Evolutionary conservation across 2,888 invertebrate species (phyloP).

Genomic region (Aphidius colemani): DNA sequence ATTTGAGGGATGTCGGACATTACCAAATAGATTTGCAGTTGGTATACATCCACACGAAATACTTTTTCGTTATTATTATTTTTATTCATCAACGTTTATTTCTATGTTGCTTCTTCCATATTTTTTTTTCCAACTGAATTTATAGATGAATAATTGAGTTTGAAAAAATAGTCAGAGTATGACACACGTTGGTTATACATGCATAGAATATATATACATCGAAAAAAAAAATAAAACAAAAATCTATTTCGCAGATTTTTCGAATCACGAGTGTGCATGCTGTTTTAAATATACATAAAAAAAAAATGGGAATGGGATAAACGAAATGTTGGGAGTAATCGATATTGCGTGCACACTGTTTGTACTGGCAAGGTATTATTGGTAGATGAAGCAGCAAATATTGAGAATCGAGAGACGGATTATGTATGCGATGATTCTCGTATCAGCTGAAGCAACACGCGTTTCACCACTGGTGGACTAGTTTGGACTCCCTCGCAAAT

Average conservation of each 20-base stretch:
- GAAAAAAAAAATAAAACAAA: neutral
- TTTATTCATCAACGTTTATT: conserved; percentile 15
- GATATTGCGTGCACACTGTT: conserved; percentile 32
- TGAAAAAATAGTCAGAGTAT: conserved; percentile 20
- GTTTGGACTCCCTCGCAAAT: conserved; percentile 14
- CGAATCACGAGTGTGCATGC: neutral
- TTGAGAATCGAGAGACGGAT: conserved; percentile 37
- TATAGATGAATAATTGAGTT: conserved; percentile 24
- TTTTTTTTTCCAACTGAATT: conserved; percentile 16
- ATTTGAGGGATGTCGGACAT: neutral
- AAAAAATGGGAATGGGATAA: conserved; percentile 4
- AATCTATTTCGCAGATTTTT: neutral
- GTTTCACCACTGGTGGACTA: conserved; percentile 17
- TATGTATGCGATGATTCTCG: conserved; percentile 33
- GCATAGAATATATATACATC: neutral
- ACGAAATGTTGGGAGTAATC: conserved; percentile 21
- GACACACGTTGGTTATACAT: neutral
- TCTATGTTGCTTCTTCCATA: conserved; percentile 8
- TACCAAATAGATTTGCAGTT: conserved; percentile 18
- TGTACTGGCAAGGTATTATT: conserved; percentile 36
- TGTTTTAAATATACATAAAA: conserved; percentile 6
- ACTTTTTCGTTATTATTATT: neutral
- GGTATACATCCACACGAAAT: conserved; percentile 3
- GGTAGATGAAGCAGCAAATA: conserved; percentile 35
- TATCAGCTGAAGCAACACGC: conserved; percentile 36